phyloP scores from a whole-genome alignment of 2,797 vertebrate genomes.

The Paedocypris micromegethes region DNA sequence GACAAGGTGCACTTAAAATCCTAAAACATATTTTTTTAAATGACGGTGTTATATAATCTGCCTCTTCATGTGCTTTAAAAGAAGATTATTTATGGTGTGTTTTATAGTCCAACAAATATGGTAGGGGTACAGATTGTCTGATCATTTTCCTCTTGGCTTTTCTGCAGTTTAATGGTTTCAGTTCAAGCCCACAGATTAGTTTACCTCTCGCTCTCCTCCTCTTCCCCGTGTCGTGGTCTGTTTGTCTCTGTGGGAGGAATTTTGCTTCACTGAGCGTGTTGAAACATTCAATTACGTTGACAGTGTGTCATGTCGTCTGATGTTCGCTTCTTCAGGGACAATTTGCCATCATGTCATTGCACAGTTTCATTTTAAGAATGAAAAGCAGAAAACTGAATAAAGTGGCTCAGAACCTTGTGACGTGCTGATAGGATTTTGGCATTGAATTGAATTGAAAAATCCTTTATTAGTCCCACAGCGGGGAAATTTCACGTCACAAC shows the following conservation, averaged over 20 bases:
- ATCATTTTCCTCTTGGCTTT: neutral
- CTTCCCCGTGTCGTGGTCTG: constrained; percentile 19
- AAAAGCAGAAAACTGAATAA: neutral
- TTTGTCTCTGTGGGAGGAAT: constrained; percentile 29
- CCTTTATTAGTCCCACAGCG: no score
- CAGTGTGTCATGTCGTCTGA: constrained; percentile 22
- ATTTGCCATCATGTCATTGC: neutral
- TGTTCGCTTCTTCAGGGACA: no score
- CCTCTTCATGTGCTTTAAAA: no score
- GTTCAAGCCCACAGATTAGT: neutral
- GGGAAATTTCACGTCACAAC: no score
- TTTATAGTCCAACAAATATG: neutral
- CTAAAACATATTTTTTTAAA: no score
- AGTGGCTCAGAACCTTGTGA: constrained; percentile 2
- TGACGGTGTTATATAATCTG: no score
- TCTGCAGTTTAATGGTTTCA: neutral
- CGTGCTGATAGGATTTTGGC: neutral
- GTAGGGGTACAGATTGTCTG: neutral
- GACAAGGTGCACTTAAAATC: no score
- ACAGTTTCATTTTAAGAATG: no score
- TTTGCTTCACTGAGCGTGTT: constrained; percentile 30
- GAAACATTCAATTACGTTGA: constrained; percentile 45
- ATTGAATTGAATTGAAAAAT: no score
- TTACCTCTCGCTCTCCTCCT: neutral
- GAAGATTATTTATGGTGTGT: no score